Conservation (phyloP, 2,113 vertebrate genomes). For the Lepisosteus oculatus region DNA sequence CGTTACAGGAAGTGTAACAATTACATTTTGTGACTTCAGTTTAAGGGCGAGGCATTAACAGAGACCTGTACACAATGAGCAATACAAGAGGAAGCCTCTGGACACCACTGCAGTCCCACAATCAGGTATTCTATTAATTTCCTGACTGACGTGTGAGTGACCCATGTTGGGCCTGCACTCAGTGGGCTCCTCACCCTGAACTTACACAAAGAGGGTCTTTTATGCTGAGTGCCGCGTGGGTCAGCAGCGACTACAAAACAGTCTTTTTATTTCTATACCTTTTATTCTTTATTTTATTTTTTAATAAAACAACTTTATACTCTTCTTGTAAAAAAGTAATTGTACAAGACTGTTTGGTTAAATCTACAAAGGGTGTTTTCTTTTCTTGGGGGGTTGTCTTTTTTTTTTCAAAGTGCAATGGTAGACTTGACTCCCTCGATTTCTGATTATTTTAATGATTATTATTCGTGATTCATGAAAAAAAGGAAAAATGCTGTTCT, state of each 20-base stretch:
- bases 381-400: constrained; percentile 29
- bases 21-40: background rate
- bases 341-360: constrained; percentile 37
- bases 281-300: constrained; percentile 30
- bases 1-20: background rate
- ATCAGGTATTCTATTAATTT: constrained; percentile 64
- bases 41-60: background rate
- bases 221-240: constrained; percentile 22
- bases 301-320: constrained; percentile 41
- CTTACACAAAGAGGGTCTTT: constrained; percentile 11
- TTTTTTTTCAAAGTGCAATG: constrained; percentile 53
- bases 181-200: constrained; percentile 5
- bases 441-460: constrained; percentile 27
- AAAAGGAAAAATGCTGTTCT: constrained; percentile 44
- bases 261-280: constrained; percentile 46
- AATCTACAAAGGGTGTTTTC: constrained; percentile 25
- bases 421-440: constrained; percentile 32
- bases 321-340: constrained; percentile 55
- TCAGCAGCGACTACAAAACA: constrained; percentile 23
- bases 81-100: constrained; percentile 56
- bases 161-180: background rate
- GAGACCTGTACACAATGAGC: constrained; percentile 43
- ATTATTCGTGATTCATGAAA: constrained; percentile 25
- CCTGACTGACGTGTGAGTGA: background rate
- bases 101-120: constrained; percentile 53